phyloP scores from a whole-genome alignment of 92 coral and sea anemone genomes.

The Epizoanthus scotinus region DNA sequence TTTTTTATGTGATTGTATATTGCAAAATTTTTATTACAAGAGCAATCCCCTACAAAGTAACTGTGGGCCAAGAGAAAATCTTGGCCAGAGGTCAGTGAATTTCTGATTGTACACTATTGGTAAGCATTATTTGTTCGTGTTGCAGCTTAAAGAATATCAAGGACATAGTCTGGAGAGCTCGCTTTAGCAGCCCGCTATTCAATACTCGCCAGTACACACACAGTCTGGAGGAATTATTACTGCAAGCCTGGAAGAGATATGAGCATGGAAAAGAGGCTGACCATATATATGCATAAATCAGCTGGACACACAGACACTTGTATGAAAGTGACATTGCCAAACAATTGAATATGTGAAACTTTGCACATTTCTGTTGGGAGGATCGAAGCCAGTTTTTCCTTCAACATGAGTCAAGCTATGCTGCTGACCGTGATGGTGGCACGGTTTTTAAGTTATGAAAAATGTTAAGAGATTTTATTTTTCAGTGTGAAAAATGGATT shows the following conservation, averaged over 20 bases:
- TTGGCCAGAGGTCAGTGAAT: no score
- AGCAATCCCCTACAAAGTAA: no score
- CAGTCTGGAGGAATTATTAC: conserved; percentile 76
- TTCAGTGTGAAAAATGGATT: conserved; percentile 29
- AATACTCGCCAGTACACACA: conserved; percentile 87
- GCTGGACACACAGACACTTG: background rate
- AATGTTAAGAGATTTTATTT: conserved; percentile 20
- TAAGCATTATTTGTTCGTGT: conserved; percentile 8
- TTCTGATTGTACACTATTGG: background rate
- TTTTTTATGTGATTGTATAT: no score
- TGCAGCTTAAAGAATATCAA: conserved; percentile 70
- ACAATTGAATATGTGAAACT: background rate
- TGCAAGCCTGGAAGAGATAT: conserved; percentile 88
- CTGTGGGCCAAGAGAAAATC: no score
- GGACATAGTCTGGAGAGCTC: conserved; percentile 85
- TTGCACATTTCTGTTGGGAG: background rate
- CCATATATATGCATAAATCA: conserved; percentile 59
- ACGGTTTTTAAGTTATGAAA: conserved; percentile 9
- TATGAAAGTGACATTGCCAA: background rate
- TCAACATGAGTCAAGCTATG: no score
- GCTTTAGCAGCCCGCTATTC: conserved; percentile 87
- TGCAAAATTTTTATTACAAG: no score
- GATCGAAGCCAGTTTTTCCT: background rate
- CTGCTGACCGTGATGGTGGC: background rate
- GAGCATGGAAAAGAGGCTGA: conserved; percentile 67